Conservation (phyloP, 2,113 vertebrate species). For the Hipposideros armiger region DNA sequence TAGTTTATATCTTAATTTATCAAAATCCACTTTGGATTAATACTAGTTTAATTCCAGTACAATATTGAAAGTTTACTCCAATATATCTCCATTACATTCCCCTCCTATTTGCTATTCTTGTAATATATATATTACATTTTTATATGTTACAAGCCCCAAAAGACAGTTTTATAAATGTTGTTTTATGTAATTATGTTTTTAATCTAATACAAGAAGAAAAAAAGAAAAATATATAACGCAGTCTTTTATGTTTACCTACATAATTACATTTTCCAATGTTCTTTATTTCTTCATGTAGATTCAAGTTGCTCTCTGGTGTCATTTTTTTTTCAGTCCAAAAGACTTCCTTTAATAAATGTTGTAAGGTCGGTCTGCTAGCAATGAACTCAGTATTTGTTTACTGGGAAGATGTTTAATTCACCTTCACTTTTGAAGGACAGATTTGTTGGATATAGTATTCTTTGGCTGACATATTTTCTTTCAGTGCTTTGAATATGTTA, state of each 20-base stretch:
- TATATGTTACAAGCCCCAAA: neutral
- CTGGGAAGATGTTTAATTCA: neutral
- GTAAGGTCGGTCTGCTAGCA: neutral
- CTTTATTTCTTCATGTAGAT: neutral
- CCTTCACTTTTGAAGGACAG: neutral
- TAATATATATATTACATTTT: neutral
- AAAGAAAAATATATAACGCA: neutral
- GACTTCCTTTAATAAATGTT: slow-evolving; percentile 23
- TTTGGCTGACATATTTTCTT: neutral
- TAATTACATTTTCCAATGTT: slow-evolving; percentile 43
- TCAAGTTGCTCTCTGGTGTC: neutral
- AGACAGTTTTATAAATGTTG: slow-evolving; percentile 14
- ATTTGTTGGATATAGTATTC: neutral
- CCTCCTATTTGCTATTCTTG: neutral
- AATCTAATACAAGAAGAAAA: neutral
- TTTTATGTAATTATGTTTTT: slow-evolving; percentile 21
- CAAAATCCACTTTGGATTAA: neutral
- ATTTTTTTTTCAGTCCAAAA: neutral
- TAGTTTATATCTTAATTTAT: neutral
- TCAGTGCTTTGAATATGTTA: neutral
- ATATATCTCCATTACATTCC: neutral
- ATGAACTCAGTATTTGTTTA: neutral
- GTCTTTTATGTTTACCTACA: slow-evolving; percentile 17
- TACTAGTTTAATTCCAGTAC: neutral
- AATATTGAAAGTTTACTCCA: neutral